Evolutionary conservation across 23 tunicate species (phyloP).

Genomic region (Trididemnum clinides): DNA sequence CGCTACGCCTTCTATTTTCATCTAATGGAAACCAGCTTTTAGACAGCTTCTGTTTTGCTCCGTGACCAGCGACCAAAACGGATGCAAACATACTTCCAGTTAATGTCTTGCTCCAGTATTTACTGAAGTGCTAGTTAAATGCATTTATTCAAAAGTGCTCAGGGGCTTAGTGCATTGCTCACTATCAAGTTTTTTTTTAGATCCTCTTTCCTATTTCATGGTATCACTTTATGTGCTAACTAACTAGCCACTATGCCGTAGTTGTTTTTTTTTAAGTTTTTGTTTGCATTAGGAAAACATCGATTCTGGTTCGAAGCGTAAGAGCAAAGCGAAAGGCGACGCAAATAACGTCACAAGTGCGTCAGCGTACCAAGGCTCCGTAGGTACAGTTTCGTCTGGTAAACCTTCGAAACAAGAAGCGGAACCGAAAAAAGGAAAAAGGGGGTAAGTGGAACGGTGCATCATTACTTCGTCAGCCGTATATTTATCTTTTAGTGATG

Average conservation of each 20-base stretch:
- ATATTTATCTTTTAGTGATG: not conserved
- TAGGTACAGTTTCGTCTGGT: not conserved
- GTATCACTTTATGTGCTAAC: too few species aligned
- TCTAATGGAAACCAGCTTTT: not conserved
- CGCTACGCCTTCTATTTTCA: too few species aligned
- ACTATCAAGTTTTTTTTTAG: too few species aligned
- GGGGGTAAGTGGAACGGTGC: not conserved
- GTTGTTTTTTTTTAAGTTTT: too few species aligned
- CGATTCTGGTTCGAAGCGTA: constrained; percentile 17
- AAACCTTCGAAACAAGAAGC: not conserved
- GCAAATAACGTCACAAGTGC: not conserved
- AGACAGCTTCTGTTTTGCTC: not conserved
- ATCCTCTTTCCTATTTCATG: too few species aligned
- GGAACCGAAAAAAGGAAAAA: not conserved
- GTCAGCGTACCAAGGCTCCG: not conserved
- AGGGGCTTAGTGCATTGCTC: too few species aligned
- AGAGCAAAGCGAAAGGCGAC: constrained; percentile 29
- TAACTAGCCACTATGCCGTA: not conserved
- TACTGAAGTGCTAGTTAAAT: too few species aligned
- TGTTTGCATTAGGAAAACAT: constrained; percentile 40
- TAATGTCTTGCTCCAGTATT: too few species aligned
- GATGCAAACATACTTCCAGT: too few species aligned
- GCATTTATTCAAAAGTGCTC: too few species aligned
- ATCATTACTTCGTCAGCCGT: not conserved
- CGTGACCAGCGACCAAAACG: too few species aligned